Evolutionary conservation across 2,797 vertebrate species (phyloP).

Genomic region (Micropoecilia bifurca): DNA sequence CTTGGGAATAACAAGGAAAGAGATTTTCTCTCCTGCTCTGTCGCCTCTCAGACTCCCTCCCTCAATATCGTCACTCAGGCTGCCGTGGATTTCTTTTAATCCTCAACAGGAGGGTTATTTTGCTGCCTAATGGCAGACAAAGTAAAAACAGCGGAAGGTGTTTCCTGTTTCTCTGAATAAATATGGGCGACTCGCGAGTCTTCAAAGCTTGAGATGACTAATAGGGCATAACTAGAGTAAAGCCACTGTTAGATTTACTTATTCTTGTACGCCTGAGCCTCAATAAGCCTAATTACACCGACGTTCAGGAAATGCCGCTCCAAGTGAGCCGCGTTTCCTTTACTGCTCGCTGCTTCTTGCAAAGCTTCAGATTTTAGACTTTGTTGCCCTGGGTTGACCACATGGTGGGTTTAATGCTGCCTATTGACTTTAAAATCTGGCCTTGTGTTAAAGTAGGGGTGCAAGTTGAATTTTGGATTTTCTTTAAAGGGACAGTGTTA

Average conservation of each 20-base stretch:
- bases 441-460: neutral
- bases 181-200: neutral
- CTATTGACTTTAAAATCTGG: neutral
- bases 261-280: conserved; percentile 31
- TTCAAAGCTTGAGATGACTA: conserved; percentile 2
- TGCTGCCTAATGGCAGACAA: conserved; percentile 19
- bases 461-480: neutral
- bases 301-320: conserved; percentile 63
- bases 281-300: conserved; percentile 50
- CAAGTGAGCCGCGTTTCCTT: conserved; percentile 32
- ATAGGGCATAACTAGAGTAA: conserved; percentile 22
- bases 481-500: neutral
- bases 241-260: conserved; percentile 20
- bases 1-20: conserved; percentile 30
- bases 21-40: conserved; percentile 2
- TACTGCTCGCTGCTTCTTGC: conserved; percentile 1
- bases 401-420: neutral
- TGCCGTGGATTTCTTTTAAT: conserved; percentile 37
- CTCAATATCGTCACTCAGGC: conserved; percentile 12
- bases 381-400: neutral
- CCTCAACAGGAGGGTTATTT: conserved; percentile 23
- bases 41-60: neutral
- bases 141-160: conserved; percentile 14
- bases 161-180: conserved; percentile 8
- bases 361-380: conserved; percentile 6